These are phyloP conservation scores for Okapia johnstoni DNA, from an alignment of 2,113 vertebrate genomes.

Conservation along the genomic window DNA sequence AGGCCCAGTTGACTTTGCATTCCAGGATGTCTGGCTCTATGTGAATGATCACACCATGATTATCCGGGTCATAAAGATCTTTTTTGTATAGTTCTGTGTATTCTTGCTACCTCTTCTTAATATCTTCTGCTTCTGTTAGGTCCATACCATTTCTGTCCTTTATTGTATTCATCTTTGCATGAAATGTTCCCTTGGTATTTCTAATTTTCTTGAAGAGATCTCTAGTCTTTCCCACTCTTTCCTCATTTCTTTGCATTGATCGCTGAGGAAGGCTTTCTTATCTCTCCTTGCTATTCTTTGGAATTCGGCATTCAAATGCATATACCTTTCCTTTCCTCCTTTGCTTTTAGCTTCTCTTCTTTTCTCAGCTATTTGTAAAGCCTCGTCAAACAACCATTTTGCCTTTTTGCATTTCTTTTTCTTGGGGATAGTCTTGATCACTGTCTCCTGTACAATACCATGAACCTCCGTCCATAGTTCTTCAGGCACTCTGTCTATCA, in stretches of 20 bases:
- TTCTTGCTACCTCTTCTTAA: background rate
- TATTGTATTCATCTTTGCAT: background rate
- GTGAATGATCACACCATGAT: background rate
- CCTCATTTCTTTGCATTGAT: background rate
- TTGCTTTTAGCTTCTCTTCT: background rate
- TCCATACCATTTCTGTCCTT: background rate
- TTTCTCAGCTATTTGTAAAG: background rate
- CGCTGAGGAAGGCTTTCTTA: background rate
- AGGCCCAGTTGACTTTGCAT: background rate
- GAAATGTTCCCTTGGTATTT: background rate
- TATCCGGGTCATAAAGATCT: background rate
- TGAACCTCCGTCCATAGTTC: rapidly evolving
- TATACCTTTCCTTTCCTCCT: background rate
- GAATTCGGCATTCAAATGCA: background rate
- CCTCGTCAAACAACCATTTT: background rate
- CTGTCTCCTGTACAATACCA: background rate
- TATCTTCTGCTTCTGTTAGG: background rate
- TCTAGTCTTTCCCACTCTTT: background rate
- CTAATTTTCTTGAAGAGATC: background rate
- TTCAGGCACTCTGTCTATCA: background rate
- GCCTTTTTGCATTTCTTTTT: background rate
- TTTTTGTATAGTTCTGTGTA: background rate
- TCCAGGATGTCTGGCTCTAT: background rate
- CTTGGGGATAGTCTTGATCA: background rate
- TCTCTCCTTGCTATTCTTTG: background rate